Evolutionary conservation across 2,888 invertebrate genomes (phyloP), one percentile per base, ranked within the genome.

Genomic region (Helobdella robusta): DNA sequence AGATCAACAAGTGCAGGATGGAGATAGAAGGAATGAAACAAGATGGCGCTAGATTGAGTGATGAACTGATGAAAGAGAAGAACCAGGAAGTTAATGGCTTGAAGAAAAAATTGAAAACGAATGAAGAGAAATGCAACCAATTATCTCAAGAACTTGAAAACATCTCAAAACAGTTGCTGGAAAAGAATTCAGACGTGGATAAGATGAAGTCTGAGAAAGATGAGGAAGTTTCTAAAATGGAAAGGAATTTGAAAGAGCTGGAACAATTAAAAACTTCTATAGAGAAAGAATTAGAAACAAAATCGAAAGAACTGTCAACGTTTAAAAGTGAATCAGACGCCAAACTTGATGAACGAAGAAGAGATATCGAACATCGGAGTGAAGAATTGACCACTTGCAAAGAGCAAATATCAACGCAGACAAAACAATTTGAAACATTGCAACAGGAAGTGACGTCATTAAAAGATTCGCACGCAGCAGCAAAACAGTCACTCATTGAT

Each of bases 61-160:
- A 66, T 15, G 36, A 32, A 30, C 18, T 46, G 30, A n/a, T 25
- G 30, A 48, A 48, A 50, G 62, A 63, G 23, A 68, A 66, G 46
- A 56, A 59, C 46, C 5, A 54, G 23, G 64, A 64, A 46, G n/a
- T 52, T 54, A 40, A 64, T 18, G 40, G 34, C 8, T 23, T 35
- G 62, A 52, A 50, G 52, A 36, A 62, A 2, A 35, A 62, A 34
- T 25, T 50, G 59, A 34, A 35, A 36, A 34, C n/a, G n/a, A 52
- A 52, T 11, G 23, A 15, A 8, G 23, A 40, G 44, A 15, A 4
- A 20, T 48, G 25, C 48, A 48, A 18, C 6, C 1, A 48, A 15
- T n/a, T n/a, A n/a, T n/a, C n/a, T n/a, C n/a, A n/a, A n/a, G 50
- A 50, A 50, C n/a, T 50, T n/a, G n/a, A 50, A 5, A 25, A 8